Base-by-base conservation (phyloP, 2,888 invertebrate species). In the Catocala sponsa region DNA sequence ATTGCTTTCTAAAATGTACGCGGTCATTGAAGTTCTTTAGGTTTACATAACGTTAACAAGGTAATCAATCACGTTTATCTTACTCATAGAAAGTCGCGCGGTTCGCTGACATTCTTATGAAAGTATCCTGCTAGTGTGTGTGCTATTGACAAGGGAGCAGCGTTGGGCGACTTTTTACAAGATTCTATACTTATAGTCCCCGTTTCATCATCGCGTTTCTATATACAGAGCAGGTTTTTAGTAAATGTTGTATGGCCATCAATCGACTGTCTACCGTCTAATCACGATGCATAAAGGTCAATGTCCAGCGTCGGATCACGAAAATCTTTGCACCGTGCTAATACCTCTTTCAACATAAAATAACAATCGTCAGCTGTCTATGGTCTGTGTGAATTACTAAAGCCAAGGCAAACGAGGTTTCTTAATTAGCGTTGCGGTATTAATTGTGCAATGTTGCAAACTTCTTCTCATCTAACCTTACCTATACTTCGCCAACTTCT, bases 41-140 rank as follows among this genome's bases (percentile, higher is more conserved):
- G 47, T 64, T 61, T 47, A 50, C 49, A 63, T 63, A 52, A 67
- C 44, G 64, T 48, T 60, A 68, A 56, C 55, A 60, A 59, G 53
- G 56, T 60, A 68, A 76, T 81, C 76, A 65, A 69, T 78, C 76
- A 74, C 60, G 61, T 66, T 61, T 65, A 77, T 74, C 68, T 69
- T 64, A 56, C 33, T 25, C 50, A 52, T 63, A 70, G 64, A 72
- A 75, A 79, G 65, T 75, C 52, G 65, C 65, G 33, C 44, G 10
- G 13, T 54, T 59, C 13, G 59, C 47, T 47, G 58, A 51, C 58
- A 60, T 59, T 59, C 59, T 57, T 46, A 46, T 13, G 52, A 55
- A 60, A 60, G 60, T 51, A 35, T 57, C 57, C 57, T 44, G 50
- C 13, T 57, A 50, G 11, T 41, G n/a, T 38, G 5, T 0, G 11